These are phyloP conservation scores for Caenorhabditis sp. DNA, from an alignment of 2,888 invertebrate species.

Conservation along the genomic window DNA sequence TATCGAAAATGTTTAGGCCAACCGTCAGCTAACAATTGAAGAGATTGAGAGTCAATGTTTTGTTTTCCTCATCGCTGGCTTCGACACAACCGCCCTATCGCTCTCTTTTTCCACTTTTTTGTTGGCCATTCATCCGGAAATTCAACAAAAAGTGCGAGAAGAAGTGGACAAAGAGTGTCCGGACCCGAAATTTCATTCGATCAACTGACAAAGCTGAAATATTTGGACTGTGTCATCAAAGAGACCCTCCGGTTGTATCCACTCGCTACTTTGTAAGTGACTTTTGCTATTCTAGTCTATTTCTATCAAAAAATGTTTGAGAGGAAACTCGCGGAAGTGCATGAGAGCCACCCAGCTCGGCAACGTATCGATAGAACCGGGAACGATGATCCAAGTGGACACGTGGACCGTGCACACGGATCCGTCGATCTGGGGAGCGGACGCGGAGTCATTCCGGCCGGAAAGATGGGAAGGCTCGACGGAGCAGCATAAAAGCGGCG, in stretches of 20 bases:
- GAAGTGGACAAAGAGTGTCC: slow-evolving; percentile 54
- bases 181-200: slow-evolving; percentile 48
- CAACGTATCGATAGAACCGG: slow-evolving; percentile 60
- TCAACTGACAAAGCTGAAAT: slow-evolving; percentile 53
- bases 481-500: slow-evolving; percentile 12
- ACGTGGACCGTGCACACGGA: slow-evolving; percentile 34
- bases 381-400: slow-evolving; percentile 58
- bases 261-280: slow-evolving; percentile 54
- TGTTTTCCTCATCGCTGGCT: slow-evolving; percentile 81
- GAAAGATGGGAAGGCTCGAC: slow-evolving; percentile 48
- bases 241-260: slow-evolving; percentile 63
- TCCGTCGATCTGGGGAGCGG: slow-evolving; percentile 61
- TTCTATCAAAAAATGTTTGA: slow-evolving; percentile 39
- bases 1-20: neutral
- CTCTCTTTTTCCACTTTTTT: slow-evolving; percentile 80
- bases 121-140: slow-evolving; percentile 80
- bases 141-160: slow-evolving; percentile 49
- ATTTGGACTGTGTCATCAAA: slow-evolving; percentile 61
- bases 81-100: slow-evolving; percentile 82
- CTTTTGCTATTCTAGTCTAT: slow-evolving; percentile 15
- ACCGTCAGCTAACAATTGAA: slow-evolving; percentile 31
- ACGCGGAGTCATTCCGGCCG: slow-evolving; percentile 58
- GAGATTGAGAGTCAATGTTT: slow-evolving; percentile 80
- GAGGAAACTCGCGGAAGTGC: slow-evolving; percentile 41
- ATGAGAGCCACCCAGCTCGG: slow-evolving; percentile 67